A percentile compares a stretch with the other conserved stretches of the same genome.
Evolutionary conservation across 1,140 invertebrate species (phyloP).

Genomic region (Pollicipes pollicipes): DNA sequence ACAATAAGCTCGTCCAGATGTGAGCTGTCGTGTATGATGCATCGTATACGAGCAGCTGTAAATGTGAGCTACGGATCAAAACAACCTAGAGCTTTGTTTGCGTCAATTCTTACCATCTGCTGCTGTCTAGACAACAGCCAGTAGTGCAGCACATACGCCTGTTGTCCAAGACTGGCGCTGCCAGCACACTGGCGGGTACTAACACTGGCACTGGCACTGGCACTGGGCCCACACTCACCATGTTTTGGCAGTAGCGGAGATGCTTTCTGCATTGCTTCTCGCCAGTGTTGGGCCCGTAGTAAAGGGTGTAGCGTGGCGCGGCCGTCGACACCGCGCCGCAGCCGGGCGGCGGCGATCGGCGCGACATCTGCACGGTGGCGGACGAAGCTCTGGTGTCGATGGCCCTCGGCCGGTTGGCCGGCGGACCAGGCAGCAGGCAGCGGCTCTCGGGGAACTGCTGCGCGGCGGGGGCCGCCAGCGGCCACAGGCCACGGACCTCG

Average conservation of each 20-base stretch:
- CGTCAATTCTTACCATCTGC: too few relatives aligned
- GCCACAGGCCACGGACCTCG: not conserved
- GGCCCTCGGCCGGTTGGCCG: not conserved
- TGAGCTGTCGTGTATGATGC: too few relatives aligned
- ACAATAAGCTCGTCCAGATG: too few relatives aligned
- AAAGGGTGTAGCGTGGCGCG: conserved; percentile 20
- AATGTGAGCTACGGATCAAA: too few relatives aligned
- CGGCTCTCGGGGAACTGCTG: not conserved
- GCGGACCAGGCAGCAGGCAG: not conserved
- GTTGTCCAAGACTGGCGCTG: too few relatives aligned
- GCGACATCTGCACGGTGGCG: conserved; percentile 13
- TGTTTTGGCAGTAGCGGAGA: conserved; percentile 15
- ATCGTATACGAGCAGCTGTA: too few relatives aligned
- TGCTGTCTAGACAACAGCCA: too few relatives aligned
- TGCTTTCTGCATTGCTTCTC: conserved; percentile 26
- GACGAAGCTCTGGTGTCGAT: not conserved
- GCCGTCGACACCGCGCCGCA: conserved; percentile 31
- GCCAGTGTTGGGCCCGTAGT: conserved; percentile 27
- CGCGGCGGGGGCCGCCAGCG: not conserved
- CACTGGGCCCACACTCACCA: too few relatives aligned
- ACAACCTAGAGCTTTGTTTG: too few relatives aligned
- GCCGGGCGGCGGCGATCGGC: conserved; percentile 36
- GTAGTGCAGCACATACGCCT: too few relatives aligned
- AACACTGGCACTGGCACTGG: too few relatives aligned
- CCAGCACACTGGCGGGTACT: too few relatives aligned